Evolutionary conservation across 2,113 vertebrate genomes (phyloP), one percentile per base, ranked within the genome.

Genomic region (Catagonus wagneri): DNA sequence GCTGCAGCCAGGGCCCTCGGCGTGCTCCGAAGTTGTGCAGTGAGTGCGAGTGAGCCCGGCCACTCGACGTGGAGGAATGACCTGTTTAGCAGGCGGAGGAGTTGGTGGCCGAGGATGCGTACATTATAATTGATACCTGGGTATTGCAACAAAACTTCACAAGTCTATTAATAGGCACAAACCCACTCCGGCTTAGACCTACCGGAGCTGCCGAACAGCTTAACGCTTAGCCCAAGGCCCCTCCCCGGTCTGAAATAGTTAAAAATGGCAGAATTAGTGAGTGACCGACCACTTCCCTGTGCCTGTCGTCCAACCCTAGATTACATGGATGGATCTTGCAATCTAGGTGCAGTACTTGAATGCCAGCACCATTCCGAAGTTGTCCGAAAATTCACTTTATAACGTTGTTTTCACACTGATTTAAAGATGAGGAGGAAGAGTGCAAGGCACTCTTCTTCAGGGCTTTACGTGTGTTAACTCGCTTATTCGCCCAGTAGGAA

Each of bases 201-300:
- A 0, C 68, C 36, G 0, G 10, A 9, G 61, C 83, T 22, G 80
- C 80, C 3, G 72, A 19, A 11, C 17, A 20, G 19, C 39, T 17
- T 27, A 6, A n/a, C 88, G 2, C 72, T 68, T 19, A 6, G 94
- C 83, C 44, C 54, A 12, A 76, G 95, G 85, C 97, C 23, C 88
- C 84, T 96, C 92, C 95, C 10, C 3, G 69, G 34, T 84, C 94
- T 39, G 76, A 96, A 98, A 89, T 25, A 95, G 96, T 98, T 96
- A 60, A 96, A 96, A 97, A 97, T 96, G 94, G 95, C 68, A 65
- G 74, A 90, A 96, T 72, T 13, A 65, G 91, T 76, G 61, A 81
- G 52, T 16, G 89, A 74, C 83, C 56, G 83, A 58, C 72, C 58
- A 44, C 92, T 97, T 96, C 96, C 75, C 96, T 94, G 96, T 95